These are phyloP conservation scores for Drosophila burlai DNA, from an alignment of 1,140 invertebrate species.

Conservation along the genomic window DNA sequence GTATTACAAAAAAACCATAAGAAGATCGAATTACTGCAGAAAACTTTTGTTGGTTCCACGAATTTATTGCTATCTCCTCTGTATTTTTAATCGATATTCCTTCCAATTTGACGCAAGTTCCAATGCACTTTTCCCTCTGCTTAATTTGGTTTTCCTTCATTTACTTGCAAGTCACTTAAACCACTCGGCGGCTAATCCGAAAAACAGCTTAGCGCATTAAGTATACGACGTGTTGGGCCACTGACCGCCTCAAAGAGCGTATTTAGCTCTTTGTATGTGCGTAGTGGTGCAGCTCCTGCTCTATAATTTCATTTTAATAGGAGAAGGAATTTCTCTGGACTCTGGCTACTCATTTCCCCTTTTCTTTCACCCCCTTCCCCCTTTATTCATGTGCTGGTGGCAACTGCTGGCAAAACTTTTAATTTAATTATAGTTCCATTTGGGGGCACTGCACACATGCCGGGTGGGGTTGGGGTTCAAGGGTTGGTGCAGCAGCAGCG, in stretches of 20 bases:
- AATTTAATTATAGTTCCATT: conserved; percentile 83
- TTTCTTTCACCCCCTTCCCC: conserved; percentile 3
- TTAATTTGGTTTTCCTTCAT: conserved; percentile 1
- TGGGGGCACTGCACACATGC: conserved; percentile 57
- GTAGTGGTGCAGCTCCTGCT: conserved; percentile 30
- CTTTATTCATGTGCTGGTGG: conserved; percentile 3
- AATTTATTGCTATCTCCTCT: background rate
- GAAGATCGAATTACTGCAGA: no score
- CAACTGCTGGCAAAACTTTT: conserved; percentile 74
- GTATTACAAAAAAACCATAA: no score
- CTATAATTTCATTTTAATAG: conserved; percentile 59
- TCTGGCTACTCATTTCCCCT: conserved; percentile 24
- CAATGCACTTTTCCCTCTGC: conserved; percentile 1
- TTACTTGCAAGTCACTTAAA: conserved; percentile 41
- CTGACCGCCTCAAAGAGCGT: conserved; percentile 30
- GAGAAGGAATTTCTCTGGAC: conserved; percentile 41
- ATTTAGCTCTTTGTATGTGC: conserved; percentile 23
- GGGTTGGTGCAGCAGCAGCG: background rate
- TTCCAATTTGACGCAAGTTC: background rate
- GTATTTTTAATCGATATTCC: background rate
- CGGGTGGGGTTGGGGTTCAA: conserved; percentile 5
- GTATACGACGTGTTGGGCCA: conserved; percentile 69
- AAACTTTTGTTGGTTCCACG: background rate
- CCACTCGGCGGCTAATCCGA: conserved; percentile 55
- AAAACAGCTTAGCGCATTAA: conserved; percentile 70